These are phyloP conservation scores for Acanthosepion lycidas DNA, from an alignment of 2,888 invertebrate species.

Conservation along the genomic window DNA sequence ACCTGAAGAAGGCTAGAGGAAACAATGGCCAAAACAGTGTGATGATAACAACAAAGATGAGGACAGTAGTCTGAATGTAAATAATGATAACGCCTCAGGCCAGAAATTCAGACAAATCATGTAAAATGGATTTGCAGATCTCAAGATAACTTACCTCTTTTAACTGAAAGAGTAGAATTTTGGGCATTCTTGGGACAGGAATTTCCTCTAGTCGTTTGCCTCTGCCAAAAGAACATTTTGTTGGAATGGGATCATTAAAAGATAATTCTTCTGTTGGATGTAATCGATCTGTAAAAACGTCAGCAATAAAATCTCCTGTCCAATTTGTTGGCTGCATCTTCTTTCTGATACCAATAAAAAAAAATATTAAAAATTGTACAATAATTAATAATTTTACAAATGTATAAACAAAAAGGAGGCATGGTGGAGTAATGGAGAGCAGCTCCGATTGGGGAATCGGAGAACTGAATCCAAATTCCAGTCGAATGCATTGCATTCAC, in stretches of 20 bases:
- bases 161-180: not conserved
- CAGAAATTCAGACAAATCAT: not conserved
- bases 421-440: too few relatives aligned
- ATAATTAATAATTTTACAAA: not conserved
- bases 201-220: conserved; percentile 36
- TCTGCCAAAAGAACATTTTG: conserved; percentile 45
- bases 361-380: not conserved
- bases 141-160: not conserved
- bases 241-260: not conserved
- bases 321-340: not conserved
- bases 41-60: too few relatives aligned
- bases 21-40: too few relatives aligned
- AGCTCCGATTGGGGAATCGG: too few relatives aligned
- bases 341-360: not conserved
- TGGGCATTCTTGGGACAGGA: not conserved
- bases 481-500: too few relatives aligned
- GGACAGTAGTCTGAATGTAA: too few relatives aligned
- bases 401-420: not conserved
- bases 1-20: too few relatives aligned
- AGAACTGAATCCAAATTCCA: too few relatives aligned
- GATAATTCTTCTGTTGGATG: not conserved
- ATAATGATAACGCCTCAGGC: too few relatives aligned
- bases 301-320: not conserved
- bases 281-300: not conserved
- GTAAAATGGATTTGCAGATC: not conserved